phyloP scores from a whole-genome alignment of 2,113 vertebrate genomes.

The Oryzias woworae region DNA sequence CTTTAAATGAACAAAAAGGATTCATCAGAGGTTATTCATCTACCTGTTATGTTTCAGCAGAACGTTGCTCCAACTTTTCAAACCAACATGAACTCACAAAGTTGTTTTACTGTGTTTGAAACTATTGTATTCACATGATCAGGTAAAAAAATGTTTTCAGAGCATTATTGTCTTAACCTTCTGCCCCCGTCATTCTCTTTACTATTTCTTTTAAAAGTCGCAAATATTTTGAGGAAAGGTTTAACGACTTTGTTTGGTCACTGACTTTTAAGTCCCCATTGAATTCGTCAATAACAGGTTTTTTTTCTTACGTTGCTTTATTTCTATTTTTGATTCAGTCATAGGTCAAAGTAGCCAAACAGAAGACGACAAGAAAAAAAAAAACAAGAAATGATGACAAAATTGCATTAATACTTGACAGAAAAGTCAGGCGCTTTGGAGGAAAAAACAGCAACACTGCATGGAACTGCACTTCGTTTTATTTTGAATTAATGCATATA shows the following conservation, averaged over 20 bases:
- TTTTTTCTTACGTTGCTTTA: neutral
- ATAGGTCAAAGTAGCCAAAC: too few species aligned
- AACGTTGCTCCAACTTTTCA: neutral
- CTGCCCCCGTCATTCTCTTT: too few species aligned
- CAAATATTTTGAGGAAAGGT: too few species aligned
- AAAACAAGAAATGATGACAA: neutral
- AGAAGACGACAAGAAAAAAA: neutral
- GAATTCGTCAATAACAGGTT: neutral
- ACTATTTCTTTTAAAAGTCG: too few species aligned
- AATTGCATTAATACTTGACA: too few species aligned
- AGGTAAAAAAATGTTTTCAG: too few species aligned
- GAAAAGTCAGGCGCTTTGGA: neutral
- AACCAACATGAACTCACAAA: neutral
- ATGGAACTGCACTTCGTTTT: neutral
- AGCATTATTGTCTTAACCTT: too few species aligned
- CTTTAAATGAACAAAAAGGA: too few species aligned
- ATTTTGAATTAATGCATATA: neutral
- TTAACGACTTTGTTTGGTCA: too few species aligned
- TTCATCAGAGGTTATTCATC: neutral
- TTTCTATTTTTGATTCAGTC: too few species aligned
- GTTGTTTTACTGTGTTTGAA: neutral
- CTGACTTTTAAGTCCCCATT: too few species aligned
- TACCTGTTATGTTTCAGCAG: slow-evolving; percentile 60
- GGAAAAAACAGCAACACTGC: neutral
- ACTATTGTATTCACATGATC: too few species aligned